Conservation (phyloP, 2,888 invertebrate species). For the Machimus atricapillus region DNA sequence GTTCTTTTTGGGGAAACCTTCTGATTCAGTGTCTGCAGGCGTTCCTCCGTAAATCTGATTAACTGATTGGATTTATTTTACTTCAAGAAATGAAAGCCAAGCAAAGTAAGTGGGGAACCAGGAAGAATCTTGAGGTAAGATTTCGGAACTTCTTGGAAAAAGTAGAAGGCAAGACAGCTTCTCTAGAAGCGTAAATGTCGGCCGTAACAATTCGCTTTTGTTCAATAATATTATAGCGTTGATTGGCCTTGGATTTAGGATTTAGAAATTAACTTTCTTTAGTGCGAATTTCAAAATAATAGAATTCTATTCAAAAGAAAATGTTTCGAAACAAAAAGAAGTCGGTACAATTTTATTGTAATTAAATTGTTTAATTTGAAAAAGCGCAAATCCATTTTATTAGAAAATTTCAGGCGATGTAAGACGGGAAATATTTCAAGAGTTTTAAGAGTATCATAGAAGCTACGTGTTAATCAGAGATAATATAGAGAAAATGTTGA, state of each 20-base stretch:
- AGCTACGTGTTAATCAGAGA: no score
- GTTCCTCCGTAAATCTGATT: background rate
- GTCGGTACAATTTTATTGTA: background rate
- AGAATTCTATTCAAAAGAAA: background rate
- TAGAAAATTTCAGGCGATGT: no score
- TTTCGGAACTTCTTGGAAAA: background rate
- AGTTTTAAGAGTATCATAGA: no score
- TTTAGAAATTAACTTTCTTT: background rate
- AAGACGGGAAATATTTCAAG: no score
- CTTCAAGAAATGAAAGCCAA: background rate
- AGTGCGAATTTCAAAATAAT: background rate
- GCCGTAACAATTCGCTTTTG: background rate
- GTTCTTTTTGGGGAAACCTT: background rate
- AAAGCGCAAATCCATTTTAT: no score
- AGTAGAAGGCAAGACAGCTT: background rate
- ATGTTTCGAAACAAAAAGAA: background rate
- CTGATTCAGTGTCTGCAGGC: background rate
- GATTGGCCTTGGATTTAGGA: background rate
- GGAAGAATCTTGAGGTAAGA: background rate
- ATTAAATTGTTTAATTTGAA: no score
- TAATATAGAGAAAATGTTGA: no score
- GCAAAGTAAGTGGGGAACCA: background rate
- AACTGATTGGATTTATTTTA: conserved; percentile 13
- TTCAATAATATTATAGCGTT: background rate
- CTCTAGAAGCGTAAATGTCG: background rate